Percentiles rank a stretch among this genome's conserved stretches.
phyloP scores from a whole-genome alignment of 2,797 vertebrate species.

The Sternarchorhynchus goeldii region DNA sequence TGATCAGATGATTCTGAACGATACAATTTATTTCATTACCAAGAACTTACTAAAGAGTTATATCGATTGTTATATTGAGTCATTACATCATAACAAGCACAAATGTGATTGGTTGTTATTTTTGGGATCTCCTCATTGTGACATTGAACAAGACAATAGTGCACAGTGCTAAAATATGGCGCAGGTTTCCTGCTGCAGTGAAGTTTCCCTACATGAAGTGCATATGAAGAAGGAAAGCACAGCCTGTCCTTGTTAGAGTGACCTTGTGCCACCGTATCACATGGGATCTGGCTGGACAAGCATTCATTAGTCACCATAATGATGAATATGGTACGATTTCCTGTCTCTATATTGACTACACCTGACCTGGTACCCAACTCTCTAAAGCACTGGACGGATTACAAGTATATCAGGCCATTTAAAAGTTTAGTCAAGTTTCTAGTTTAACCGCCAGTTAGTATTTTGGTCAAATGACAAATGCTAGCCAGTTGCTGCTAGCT shows the following conservation, averaged over 20 bases:
- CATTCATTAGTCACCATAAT: constrained; percentile 21
- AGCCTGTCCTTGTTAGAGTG: constrained; percentile 28
- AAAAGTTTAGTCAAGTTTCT: no score
- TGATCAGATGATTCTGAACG: no score
- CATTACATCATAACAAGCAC: no score
- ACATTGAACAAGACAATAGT: neutral
- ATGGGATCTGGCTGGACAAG: constrained; percentile 22
- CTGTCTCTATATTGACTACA: neutral
- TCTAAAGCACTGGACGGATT: constrained; percentile 7
- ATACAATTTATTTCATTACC: no score
- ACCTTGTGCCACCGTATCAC: constrained; percentile 19
- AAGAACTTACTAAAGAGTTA: no score
- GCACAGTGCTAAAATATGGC: no score
- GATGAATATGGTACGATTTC: constrained; percentile 27
- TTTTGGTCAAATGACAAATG: no score
- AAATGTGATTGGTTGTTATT: neutral
- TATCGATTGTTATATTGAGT: no score
- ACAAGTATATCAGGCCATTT: neutral
- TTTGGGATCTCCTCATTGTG: neutral
- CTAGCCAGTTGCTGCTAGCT: no score
- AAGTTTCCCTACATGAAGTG: constrained; percentile 4
- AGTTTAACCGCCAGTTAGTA: no score
- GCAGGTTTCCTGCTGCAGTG: no score
- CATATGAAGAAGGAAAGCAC: constrained; percentile 2
- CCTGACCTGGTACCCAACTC: constrained; percentile 3